A percentile compares a stretch with the other conserved stretches of the same genome.
Conservation (phyloP, 2,113 vertebrate species). For the Grammomys surdaster region DNA sequence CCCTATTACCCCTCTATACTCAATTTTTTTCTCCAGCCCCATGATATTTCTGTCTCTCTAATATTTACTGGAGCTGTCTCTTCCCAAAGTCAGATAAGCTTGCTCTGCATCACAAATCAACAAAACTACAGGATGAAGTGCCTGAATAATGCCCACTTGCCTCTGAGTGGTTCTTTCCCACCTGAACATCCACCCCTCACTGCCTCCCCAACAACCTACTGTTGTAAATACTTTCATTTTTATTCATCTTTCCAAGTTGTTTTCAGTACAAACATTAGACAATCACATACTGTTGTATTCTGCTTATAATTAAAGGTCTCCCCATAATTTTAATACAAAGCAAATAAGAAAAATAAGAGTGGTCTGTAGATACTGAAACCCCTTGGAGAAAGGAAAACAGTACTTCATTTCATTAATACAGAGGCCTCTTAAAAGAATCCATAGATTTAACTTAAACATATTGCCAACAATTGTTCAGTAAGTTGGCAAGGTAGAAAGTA, state of each 20-base stretch:
- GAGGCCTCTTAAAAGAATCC: not conserved
- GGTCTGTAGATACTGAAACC: not conserved
- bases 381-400: not conserved
- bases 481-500: not conserved
- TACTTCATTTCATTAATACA: not conserved
- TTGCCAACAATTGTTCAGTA: not conserved
- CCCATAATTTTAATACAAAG: not conserved
- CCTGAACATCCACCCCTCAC: not conserved
- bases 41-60: not conserved
- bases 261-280: not conserved
- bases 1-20: not conserved
- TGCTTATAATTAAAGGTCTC: not conserved
- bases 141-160: not conserved
- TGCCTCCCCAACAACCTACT: not conserved
- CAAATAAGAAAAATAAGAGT: constrained; percentile 3
- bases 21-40: not conserved
- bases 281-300: not conserved
- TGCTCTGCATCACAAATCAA: not conserved
- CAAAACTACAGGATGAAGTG: not conserved
- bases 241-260: not conserved
- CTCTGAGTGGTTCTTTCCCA: not conserved
- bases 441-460: not conserved
- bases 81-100: not conserved
- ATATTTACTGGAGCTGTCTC: not conserved
- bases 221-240: not conserved